A percentile compares a stretch with the other conserved stretches of the same genome.
Evolutionary conservation across 2,888 invertebrate genomes (phyloP).

Genomic region (Lordiphosa andalusiaca): DNA sequence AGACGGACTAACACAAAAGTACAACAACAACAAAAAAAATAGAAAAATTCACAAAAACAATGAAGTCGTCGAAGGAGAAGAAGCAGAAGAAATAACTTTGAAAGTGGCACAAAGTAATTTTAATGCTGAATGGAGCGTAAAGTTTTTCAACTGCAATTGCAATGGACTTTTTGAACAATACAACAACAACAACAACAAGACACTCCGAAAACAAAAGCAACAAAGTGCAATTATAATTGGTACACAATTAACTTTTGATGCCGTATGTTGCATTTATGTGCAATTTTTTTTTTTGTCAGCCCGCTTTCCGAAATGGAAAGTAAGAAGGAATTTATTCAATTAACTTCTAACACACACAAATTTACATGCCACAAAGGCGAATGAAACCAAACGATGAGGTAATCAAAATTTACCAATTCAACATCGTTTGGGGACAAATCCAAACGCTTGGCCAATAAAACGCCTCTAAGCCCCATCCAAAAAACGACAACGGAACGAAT

Average conservation of each 20-base stretch:
- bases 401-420: slow-evolving; percentile 40
- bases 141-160: slow-evolving; percentile 70
- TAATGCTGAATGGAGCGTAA: slow-evolving; percentile 73
- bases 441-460: slow-evolving; percentile 35
- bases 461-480: slow-evolving; percentile 32
- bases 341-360: no score
- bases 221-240: slow-evolving; percentile 31
- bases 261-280: slow-evolving; percentile 5
- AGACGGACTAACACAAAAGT: slow-evolving; percentile 13
- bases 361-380: not conserved
- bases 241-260: slow-evolving; percentile 14
- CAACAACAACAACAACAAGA: slow-evolving; percentile 9
- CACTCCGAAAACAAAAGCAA: slow-evolving; percentile 30
- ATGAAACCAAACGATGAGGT: slow-evolving; percentile 1
- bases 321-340: not conserved
- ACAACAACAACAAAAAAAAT: slow-evolving; percentile 26
- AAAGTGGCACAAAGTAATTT: slow-evolving; percentile 75
- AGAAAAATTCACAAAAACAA: slow-evolving; percentile 11
- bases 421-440: slow-evolving; percentile 3
- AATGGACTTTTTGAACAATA: slow-evolving; percentile 37
- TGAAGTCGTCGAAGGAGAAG: slow-evolving; percentile 17
- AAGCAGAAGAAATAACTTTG: slow-evolving; percentile 50
- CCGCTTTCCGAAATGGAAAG: no score
- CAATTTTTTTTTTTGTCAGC: not conserved
- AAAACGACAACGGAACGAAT: slow-evolving; percentile 9